A percentile compares a stretch with the other conserved stretches of the same genome.
Conservation (phyloP, 2,888 invertebrate genomes). For the Microctonus brassicae region DNA sequence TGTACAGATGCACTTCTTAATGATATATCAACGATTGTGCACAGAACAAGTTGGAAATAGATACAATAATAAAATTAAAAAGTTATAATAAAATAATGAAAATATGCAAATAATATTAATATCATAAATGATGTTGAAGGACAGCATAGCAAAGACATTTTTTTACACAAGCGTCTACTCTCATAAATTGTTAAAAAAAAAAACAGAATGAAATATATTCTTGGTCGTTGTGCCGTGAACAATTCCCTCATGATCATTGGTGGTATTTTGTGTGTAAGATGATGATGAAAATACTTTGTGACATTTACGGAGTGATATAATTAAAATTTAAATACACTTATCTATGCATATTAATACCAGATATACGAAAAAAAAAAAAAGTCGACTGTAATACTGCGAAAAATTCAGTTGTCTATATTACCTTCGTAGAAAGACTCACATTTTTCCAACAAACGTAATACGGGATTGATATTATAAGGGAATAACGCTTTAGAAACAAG, state of each 20-base stretch:
- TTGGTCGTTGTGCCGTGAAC: background rate
- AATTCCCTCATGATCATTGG: background rate
- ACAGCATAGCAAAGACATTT: background rate
- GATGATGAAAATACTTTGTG: background rate
- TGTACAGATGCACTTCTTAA: conserved; percentile 15
- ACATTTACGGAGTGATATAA: background rate
- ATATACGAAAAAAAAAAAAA: background rate
- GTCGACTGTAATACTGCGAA: conserved; percentile 26
- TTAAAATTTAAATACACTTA: background rate
- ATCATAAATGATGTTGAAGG: background rate
- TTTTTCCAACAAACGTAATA: conserved; percentile 84
- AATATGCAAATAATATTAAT: conserved; percentile 5
- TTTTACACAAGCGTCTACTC: background rate
- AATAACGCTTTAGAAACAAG: conserved; percentile 86
- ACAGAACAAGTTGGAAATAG: background rate
- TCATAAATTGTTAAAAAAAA: background rate
- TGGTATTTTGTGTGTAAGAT: background rate
- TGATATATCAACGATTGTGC: background rate
- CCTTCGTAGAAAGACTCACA: conserved; percentile 90
- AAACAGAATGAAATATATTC: background rate
- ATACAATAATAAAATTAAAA: background rate
- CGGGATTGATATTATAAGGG: conserved; percentile 92
- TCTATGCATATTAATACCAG: background rate
- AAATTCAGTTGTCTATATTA: conserved; percentile 80
- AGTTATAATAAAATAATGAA: background rate